These are phyloP conservation scores for Brachymystax lenok DNA, from an alignment of 2,797 vertebrate genomes.

Conservation along the genomic window DNA sequence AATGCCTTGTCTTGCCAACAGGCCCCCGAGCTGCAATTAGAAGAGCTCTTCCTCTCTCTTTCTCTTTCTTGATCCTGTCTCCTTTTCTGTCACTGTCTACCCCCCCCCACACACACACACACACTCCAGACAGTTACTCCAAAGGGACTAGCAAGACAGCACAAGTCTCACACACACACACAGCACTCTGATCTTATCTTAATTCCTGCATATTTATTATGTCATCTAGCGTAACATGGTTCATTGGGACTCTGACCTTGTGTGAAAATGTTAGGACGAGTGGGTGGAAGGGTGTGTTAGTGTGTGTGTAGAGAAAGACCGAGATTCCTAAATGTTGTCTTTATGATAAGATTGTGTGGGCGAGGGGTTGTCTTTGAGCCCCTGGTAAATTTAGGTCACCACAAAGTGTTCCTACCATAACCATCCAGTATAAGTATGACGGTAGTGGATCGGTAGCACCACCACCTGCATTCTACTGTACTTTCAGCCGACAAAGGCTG, in stretches of 20 bases:
- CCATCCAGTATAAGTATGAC: conserved; percentile 8
- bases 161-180: not conserved
- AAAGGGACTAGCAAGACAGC: not conserved
- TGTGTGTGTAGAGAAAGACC: not conserved
- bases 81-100: conserved; percentile 7
- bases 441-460: conserved; percentile 45
- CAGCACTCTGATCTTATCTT: not conserved
- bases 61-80: not conserved
- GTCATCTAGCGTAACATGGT: not conserved
- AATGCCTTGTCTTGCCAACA: conserved; percentile 63
- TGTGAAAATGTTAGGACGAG: not conserved
- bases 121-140: not conserved
- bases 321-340: not conserved
- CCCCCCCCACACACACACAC: not conserved
- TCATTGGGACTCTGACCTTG: not conserved
- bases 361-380: not conserved
- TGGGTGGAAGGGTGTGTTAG: not conserved
- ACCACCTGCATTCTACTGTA: conserved; percentile 36
- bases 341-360: not conserved
- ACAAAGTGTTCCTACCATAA: not conserved
- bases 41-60: conserved; percentile 29
- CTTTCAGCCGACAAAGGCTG: conserved; percentile 9
- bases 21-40: conserved; percentile 68
- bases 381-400: not conserved
- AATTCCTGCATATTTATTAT: conserved; percentile 7